Percentiles rank a stretch among this genome's conserved stretches.
phyloP scores from a whole-genome alignment of 2,113 vertebrate genomes.

The Chionodraco myersi region DNA sequence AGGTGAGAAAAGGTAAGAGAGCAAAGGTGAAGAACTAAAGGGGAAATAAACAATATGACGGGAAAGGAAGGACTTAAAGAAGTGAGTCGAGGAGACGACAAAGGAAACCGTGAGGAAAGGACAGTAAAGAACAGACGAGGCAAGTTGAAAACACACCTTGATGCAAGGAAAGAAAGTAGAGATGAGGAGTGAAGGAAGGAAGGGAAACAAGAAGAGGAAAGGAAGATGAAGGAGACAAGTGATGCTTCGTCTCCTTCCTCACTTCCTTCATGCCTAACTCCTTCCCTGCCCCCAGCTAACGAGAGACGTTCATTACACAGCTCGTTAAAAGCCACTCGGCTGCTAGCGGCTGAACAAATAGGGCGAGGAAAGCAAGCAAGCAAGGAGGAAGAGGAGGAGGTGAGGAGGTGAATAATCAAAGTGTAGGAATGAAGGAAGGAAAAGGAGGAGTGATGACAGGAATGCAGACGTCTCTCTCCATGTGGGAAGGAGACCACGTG shows the following conservation, averaged over 20 bases:
- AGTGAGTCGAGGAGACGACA: background rate
- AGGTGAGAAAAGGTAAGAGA: background rate
- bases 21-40: background rate
- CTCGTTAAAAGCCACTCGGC: constrained; percentile 67
- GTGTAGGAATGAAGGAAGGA: constrained; percentile 24
- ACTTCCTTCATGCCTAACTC: background rate
- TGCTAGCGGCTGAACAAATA: constrained; percentile 65
- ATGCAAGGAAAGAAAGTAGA: background rate
- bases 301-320: constrained; percentile 55
- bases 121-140: background rate
- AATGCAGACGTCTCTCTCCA: background rate
- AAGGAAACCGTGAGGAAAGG: background rate
- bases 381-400: background rate
- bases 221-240: background rate
- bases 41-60: background rate
- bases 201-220: background rate
- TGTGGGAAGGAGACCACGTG: background rate
- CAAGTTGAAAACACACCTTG: background rate
- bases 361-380: constrained; percentile 24
- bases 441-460: constrained; percentile 26
- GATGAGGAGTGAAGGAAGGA: background rate
- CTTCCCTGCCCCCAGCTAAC: constrained; percentile 17
- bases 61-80: too few species aligned
- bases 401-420: constrained; percentile 10
- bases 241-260: constrained; percentile 10